Evolutionary conservation across 2,888 invertebrate genomes (phyloP).

Genomic region (Morpho deidamia): DNA sequence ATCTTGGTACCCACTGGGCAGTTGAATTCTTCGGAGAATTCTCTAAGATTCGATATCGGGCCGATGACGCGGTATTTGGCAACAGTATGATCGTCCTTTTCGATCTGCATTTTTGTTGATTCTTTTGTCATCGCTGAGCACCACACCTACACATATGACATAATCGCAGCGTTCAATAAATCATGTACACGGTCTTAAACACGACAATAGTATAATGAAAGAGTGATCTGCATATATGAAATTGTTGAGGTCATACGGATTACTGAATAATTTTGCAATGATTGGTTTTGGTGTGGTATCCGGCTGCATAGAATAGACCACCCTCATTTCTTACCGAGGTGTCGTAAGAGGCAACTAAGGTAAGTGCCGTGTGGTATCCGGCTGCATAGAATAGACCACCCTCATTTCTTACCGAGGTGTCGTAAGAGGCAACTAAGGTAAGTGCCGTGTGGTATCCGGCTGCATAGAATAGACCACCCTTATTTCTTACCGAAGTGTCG

Average conservation of each 20-base stretch:
- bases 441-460: too few species aligned
- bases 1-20: constrained; percentile 87
- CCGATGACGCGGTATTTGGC: constrained; percentile 92
- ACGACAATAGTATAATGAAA: constrained; percentile 8
- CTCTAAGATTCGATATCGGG: constrained; percentile 89
- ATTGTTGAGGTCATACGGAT: constrained; percentile 4
- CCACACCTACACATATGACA: constrained; percentile 83
- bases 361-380: too few species aligned
- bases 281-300: too few species aligned
- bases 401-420: too few species aligned
- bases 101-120: constrained; percentile 89
- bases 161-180: constrained; percentile 15
- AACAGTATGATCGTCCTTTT: constrained; percentile 95
- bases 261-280: constrained; percentile 5
- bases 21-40: constrained; percentile 88
- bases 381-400: too few species aligned
- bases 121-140: constrained; percentile 93
- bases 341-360: too few species aligned
- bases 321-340: too few species aligned
- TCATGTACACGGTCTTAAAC: constrained; percentile 9
- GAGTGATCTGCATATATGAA: not conserved
- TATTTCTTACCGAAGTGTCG: too few species aligned
- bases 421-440: too few species aligned
- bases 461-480: too few species aligned
- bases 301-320: too few species aligned